Evolutionary conservation across 2,888 invertebrate species (phyloP), one percentile per base, ranked within the genome.

Genomic region (Mythimna lalbum): DNA sequence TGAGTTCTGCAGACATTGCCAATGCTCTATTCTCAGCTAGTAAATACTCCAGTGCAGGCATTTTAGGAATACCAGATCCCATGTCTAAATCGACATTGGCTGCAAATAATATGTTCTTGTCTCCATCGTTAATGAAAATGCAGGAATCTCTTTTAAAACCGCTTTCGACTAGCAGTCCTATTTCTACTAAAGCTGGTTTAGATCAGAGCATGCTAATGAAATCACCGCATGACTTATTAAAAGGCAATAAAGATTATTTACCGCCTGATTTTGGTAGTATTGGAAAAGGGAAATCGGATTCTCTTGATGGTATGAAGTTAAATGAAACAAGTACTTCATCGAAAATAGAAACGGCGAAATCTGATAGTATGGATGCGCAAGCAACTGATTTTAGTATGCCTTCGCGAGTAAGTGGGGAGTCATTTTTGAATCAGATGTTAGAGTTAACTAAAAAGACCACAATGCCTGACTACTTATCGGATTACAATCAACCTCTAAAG

Each of bases 91-190:
- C 97, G 17, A 97, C 97, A 39, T 93, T 98, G 79, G 97, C 97
- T 12, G 97, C 98, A 1, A 97, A 97, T 86, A 98, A 98, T 88
- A 97, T 98, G 96, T 98, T 98, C 81, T 95, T 98, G 84, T 97
- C 98, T 10, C 98, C 98, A 23, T 97, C 97, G 49, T 91, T 97
- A 73, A 96, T 98, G 79, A 98, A 98, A 93, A 97, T 98, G 96
- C 97, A 97, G 88, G 97, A 97, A 87, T 93, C 96, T 52, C 87
- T 96, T 12, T 91, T 97, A 75, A 97, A 97, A 88, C 97, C 97
- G 2, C 90, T 97, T 36, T 96, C 97, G 2, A 96, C 94, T 12
- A 97, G 96, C 77, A 96, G 96, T 88, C 96, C 97, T 0, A 93
- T 96, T 80, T 91, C 95, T 49, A 86, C 95, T 4, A 96, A 96